phyloP scores from a whole-genome alignment of 2,113 vertebrate genomes.

The Philantomba maxwellii region DNA sequence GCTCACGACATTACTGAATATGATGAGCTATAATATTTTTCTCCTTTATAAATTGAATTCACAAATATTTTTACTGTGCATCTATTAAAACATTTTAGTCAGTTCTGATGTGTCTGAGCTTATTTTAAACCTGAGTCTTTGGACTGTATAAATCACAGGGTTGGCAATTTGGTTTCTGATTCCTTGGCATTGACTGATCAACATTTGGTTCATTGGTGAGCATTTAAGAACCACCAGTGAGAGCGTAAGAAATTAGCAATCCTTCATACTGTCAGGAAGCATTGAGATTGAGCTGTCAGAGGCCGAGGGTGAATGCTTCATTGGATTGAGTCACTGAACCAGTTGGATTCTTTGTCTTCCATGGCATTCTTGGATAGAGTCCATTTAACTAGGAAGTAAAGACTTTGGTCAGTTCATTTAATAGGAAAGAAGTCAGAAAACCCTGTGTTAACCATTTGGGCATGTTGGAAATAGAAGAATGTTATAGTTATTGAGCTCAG shows the following conservation, averaged over 20 bases:
- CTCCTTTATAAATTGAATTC: neutral
- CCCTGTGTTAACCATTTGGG: neutral
- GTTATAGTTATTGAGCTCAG: neutral
- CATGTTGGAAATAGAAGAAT: neutral
- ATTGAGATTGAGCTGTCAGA: conserved; percentile 39
- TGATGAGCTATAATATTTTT: neutral
- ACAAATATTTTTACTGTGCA: neutral
- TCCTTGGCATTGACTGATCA: conserved; percentile 72
- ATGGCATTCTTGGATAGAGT: conserved; percentile 10
- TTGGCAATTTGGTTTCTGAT: conserved; percentile 64
- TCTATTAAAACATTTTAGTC: neutral
- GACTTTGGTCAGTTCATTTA: conserved; percentile 35
- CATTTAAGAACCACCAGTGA: conserved; percentile 68
- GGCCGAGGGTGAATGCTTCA: conserved; percentile 26
- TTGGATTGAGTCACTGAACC: conserved; percentile 31
- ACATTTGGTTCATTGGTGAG: conserved; percentile 51
- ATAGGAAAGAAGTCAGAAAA: neutral
- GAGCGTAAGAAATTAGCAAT: conserved; percentile 27
- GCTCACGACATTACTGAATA: neutral
- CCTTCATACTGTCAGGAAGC: conserved; percentile 58
- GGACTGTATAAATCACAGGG: conserved; percentile 39
- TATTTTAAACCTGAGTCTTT: conserved; percentile 43
- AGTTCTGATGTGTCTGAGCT: conserved; percentile 35
- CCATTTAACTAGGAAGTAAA: conserved; percentile 52
- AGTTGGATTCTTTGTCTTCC: conserved; percentile 36